Base-by-base conservation (phyloP, 53 echinoderm and acorn worm species). In the Apostichopus leukothele region DNA sequence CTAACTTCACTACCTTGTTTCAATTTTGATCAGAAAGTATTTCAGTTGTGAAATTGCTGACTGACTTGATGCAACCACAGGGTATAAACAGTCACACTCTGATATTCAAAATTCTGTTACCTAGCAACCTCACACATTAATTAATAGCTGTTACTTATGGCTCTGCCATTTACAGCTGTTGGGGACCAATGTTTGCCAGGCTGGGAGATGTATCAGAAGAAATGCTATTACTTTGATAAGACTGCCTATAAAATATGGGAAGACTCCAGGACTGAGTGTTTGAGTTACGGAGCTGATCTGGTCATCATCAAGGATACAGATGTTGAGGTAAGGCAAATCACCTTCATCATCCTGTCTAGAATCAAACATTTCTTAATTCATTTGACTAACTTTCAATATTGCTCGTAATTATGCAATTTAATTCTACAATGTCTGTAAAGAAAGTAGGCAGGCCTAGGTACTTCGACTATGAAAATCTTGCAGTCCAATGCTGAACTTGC, bases 211-310 rank as follows among this genome's bases (percentile, higher is more conserved):
- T 23, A 57, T 84, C 23, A 57, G 12, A 23, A 22, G 21, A 61
- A 84, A 59, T 84, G 84, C 39, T 84, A 22, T 60, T 66, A 61
- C 10, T 84, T 84, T 14, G 57, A 84, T 39, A 84, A 84, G 60
- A 27, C 18, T 22, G 84, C 84, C 60, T 53, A 66, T 5, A 66
- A n/a, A 66, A 57, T 60, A 18, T 84, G 84, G 84, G 61, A 84
- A 59, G 84, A 84, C 9, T 84, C 91, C 10, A 25, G 81, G 71
- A 50, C 67, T 20, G 76, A 51, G 51, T 91, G 91, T 52, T 8
- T 50, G 50, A 20, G 52, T 14, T 12, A 87, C 13, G 78, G 87
- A 23, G 91, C 78, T 68, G 88, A 91, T 23, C 91, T 91, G 8
- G 88, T 91, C 59, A 63, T 91, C 77, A 91, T 87, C 53, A 73